Evolutionary conservation across 2,113 vertebrate genomes (phyloP).

Genomic region (Condylura cristata): DNA sequence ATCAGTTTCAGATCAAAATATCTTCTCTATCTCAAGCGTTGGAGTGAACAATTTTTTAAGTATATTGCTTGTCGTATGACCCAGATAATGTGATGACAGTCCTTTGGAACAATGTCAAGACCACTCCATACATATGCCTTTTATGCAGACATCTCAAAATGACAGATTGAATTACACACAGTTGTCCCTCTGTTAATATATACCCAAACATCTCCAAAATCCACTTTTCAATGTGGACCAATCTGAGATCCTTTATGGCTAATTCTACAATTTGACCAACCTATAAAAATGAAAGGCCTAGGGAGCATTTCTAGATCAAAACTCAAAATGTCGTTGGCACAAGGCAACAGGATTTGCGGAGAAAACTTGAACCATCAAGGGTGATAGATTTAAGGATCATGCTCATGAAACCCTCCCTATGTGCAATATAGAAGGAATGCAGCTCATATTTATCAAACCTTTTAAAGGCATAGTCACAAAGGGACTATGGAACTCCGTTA

Average conservation of each 20-base stretch:
- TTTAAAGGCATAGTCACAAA: background rate
- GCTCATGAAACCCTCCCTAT: background rate
- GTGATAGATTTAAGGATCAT: background rate
- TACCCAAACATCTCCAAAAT: background rate
- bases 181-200: background rate
- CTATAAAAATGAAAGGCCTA: background rate
- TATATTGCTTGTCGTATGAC: background rate
- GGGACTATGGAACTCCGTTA: background rate
- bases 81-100: conserved; percentile 52
- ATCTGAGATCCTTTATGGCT: background rate
- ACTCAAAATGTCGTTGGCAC: background rate
- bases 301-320: background rate
- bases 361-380: background rate
- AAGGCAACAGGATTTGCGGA: background rate
- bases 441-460: background rate
- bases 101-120: conserved; percentile 41
- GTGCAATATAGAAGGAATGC: background rate
- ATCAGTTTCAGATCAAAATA: conserved; percentile 54
- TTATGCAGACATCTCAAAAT: background rate
- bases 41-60: conserved; percentile 32
- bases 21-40: conserved; percentile 9
- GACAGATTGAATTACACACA: background rate
- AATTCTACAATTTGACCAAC: background rate
- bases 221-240: background rate
- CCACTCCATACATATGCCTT: background rate